Evolutionary conservation across 2,113 vertebrate species (phyloP).

Genomic region (Dunckerocampus dactyliophorus): DNA sequence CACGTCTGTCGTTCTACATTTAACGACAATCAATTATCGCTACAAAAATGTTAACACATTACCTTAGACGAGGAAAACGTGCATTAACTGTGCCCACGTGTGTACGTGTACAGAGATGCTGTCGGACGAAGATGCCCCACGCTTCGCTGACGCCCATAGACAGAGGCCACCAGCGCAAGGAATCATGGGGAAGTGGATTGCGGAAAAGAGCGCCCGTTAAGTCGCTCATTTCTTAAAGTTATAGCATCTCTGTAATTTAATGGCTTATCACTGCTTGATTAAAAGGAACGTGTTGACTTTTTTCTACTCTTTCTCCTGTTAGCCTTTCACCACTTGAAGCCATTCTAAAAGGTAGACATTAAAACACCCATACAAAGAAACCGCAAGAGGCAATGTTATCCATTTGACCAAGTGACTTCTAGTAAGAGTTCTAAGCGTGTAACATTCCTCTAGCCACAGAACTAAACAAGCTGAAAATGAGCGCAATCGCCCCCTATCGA

Average conservation of each 20-base stretch:
- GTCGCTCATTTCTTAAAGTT: background rate
- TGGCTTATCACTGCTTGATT: too few relatives aligned
- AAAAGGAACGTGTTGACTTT: too few relatives aligned
- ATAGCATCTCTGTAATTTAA: conserved; percentile 5
- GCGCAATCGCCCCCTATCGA: too few relatives aligned
- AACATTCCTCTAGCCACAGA: too few relatives aligned
- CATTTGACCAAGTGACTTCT: too few relatives aligned
- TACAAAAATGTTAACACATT: conserved; percentile 4
- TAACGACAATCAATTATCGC: fast-evolving
- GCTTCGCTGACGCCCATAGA: background rate
- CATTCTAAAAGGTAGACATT: too few relatives aligned
- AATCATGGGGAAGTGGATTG: conserved; percentile 30
- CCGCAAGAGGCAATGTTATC: too few relatives aligned
- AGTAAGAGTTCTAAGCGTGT: too few relatives aligned
- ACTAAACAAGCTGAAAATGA: too few relatives aligned
- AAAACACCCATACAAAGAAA: too few relatives aligned
- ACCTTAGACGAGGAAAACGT: conserved; percentile 26
- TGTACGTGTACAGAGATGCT: conserved; percentile 19
- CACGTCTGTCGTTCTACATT: background rate
- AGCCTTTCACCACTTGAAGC: too few relatives aligned
- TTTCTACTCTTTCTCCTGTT: too few relatives aligned
- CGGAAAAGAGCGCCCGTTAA: background rate
- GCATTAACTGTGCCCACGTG: conserved; percentile 49
- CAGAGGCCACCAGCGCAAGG: conserved; percentile 29
- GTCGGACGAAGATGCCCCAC: background rate